phyloP scores from a whole-genome alignment of 2,888 invertebrate species.

The Trissoscelio sp. region DNA sequence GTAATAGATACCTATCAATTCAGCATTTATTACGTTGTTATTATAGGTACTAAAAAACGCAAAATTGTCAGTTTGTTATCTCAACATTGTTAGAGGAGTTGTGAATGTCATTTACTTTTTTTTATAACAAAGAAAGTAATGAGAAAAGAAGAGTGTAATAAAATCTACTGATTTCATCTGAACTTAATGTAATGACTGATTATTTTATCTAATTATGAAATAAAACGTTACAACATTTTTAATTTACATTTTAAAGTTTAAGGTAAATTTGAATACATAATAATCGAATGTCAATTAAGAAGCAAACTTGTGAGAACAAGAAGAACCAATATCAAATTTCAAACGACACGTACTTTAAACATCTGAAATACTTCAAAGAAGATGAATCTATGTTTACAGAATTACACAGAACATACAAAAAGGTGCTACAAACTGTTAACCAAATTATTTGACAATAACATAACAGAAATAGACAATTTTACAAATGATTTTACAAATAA shows the following conservation, averaged over 20 bases:
- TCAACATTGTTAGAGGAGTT: constrained; percentile 21
- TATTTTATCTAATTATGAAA: no score
- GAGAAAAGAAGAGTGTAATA: neutral
- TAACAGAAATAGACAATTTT: no score
- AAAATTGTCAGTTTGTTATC: constrained; percentile 25
- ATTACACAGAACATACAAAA: no score
- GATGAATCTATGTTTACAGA: neutral
- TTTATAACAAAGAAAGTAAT: neutral
- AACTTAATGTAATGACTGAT: no score
- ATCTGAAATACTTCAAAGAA: neutral
- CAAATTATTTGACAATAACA: no score
- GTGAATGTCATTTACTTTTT: constrained; percentile 16
- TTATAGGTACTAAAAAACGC: constrained; percentile 10
- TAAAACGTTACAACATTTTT: no score
- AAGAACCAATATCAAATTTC: neutral
- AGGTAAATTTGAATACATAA: neutral
- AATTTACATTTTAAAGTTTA: neutral
- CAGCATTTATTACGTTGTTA: constrained; percentile 24
- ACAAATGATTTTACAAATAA: no score
- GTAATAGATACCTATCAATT: constrained; percentile 42
- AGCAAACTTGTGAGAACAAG: neutral
- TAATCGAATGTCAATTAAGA: neutral
- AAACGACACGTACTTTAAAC: neutral
- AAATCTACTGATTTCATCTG: neutral
- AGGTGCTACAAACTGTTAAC: no score